Percentiles rank a stretch among this genome's conserved stretches.
Evolutionary conservation across 2,888 invertebrate species (phyloP).

Genomic region (Rhyacophila evoluta): DNA sequence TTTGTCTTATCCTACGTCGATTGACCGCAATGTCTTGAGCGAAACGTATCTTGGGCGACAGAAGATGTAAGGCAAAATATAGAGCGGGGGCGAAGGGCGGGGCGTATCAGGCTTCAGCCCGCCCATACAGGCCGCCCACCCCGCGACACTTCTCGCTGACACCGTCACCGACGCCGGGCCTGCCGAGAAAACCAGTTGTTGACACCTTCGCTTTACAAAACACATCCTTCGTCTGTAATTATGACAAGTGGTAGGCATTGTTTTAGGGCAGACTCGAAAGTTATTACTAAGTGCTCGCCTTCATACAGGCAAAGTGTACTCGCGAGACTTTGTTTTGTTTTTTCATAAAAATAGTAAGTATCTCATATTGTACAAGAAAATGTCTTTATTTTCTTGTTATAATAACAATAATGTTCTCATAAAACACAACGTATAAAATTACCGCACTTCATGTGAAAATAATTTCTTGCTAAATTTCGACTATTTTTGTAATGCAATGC

Average conservation of each 20-base stretch:
- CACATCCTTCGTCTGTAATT: slow-evolving; percentile 28
- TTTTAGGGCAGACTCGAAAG: slow-evolving; percentile 13
- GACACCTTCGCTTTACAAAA: slow-evolving; percentile 29
- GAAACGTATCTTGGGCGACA: slow-evolving; percentile 34
- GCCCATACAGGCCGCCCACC: slow-evolving; percentile 47
- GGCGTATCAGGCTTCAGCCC: slow-evolving; percentile 49
- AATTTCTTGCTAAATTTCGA: too few species aligned
- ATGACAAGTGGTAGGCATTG: slow-evolving; percentile 26
- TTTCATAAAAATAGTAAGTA: not conserved
- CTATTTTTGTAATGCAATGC: too few species aligned
- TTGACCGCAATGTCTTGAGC: slow-evolving; percentile 29
- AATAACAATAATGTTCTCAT: too few species aligned
- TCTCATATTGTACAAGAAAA: not conserved
- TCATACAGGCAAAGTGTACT: not conserved
- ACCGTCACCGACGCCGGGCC: slow-evolving; percentile 9
- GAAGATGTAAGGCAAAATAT: slow-evolving; percentile 9
- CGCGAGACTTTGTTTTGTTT: not conserved
- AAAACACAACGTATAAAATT: too few species aligned
- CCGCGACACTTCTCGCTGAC: slow-evolving; percentile 21
- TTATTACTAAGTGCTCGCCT: slow-evolving; percentile 20
- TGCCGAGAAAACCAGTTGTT: slow-evolving; percentile 20
- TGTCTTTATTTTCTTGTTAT: too few species aligned
- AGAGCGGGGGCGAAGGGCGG: slow-evolving; percentile 38
- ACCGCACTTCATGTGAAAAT: too few species aligned
- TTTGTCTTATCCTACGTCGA: not conserved